Evolutionary conservation across 2,797 vertebrate genomes (phyloP), one percentile per base, ranked within the genome.

Genomic region (Threskiornis aethiopicus): DNA sequence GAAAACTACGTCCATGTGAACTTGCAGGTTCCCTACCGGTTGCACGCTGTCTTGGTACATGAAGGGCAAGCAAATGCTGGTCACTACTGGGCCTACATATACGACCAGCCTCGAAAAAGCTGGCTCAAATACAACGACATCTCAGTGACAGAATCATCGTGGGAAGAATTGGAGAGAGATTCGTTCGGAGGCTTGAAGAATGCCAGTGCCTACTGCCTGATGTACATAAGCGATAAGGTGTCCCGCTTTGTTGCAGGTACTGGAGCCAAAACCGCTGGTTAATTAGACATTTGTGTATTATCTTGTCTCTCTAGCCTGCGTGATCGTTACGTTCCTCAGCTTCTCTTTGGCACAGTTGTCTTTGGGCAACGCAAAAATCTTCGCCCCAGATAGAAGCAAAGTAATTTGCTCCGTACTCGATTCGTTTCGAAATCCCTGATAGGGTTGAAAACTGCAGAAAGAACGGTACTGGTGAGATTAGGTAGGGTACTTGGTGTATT

Each of bases 61-160:
- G 99, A 99, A 94, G 99, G 99, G 41, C 99, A 99, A 92, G 99
- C 99, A 1, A 99, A 99, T 3, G 99, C 99, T 0, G 99, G 99
- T 15, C 99, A 99, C 96, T 99, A 99, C 98, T 99, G 99, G 99
- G 99, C 99, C 31, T 99, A 99, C 84, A 98, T 99, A 72, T 99
- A 98, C 5, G 98, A 99, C 96, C 99, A 99, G 44, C 94, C 97
- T 47, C 98, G 98, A 52, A 97, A 98, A 54, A 98, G 98, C 90
- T 99, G 99, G 99, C 99, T 99, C 78, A 99, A 99, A 79, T 99
- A 99, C 97, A 99, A 99, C 2, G 99, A 99, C 78, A 97, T 99
- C 52, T 98, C 98, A 5, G 99, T 99, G 91, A 99, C 98, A 0
- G 99, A 99, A 89, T 99, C 99, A 0, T 99, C 99, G 0, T 99